These are phyloP conservation scores for Hippoglossus hippoglossus DNA, from an alignment of 2,797 vertebrate species.

Conservation along the genomic window DNA sequence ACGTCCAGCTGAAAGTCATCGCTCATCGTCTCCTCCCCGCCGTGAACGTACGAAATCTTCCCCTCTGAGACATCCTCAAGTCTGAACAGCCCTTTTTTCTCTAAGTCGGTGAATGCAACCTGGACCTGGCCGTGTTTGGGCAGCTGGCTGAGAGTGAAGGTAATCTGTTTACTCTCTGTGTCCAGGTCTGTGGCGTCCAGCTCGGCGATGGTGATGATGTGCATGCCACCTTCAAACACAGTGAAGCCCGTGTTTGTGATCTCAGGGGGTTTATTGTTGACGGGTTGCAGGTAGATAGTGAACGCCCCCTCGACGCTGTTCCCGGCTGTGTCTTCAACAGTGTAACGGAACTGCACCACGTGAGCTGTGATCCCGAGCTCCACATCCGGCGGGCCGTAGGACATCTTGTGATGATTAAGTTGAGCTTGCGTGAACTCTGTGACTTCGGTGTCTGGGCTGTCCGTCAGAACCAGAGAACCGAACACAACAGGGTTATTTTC, in stretches of 20 bases:
- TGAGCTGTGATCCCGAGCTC: constrained; percentile 93
- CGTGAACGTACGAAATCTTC: constrained; percentile 88
- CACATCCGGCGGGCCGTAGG: constrained; percentile 89
- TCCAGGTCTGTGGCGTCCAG: constrained; percentile 89
- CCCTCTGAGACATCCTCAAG: constrained; percentile 88
- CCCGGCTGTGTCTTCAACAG: constrained; percentile 90
- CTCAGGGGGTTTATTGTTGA: constrained; percentile 95
- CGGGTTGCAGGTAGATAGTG: constrained; percentile 90
- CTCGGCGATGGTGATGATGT: constrained; percentile 85
- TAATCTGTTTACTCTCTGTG: constrained; percentile 86
- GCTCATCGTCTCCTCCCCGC: constrained; percentile 85
- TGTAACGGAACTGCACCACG: constrained; percentile 92
- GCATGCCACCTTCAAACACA: constrained; percentile 86
- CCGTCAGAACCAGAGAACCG: constrained; percentile 90
- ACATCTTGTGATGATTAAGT: constrained; percentile 95
- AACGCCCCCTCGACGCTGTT: constrained; percentile 89
- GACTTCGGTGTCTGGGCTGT: constrained; percentile 86
- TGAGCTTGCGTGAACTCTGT: constrained; percentile 96
- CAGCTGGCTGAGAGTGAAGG: constrained; percentile 88
- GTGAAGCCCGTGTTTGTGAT: constrained; percentile 94
- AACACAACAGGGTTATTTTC: constrained; percentile 87
- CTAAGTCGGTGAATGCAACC: constrained; percentile 80
- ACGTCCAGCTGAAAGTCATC: constrained; percentile 91
- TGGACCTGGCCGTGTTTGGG: constrained; percentile 89
- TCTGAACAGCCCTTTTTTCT: constrained; percentile 84